Base-by-base conservation (phyloP, 2,113 vertebrate genomes). In the Ptilorrhoa leucosticta region DNA sequence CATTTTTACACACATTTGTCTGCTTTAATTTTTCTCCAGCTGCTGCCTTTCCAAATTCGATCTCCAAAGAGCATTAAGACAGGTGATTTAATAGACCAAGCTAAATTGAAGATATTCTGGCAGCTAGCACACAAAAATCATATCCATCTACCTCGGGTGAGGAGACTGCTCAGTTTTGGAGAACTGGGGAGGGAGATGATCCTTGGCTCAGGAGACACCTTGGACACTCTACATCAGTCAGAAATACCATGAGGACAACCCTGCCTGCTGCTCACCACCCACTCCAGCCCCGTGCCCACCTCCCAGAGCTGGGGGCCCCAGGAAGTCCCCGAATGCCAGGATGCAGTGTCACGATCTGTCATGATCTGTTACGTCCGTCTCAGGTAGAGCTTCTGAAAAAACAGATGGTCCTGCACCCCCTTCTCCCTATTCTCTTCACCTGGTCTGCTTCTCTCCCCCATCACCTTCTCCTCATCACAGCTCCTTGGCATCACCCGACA, bases 41-140 rank as follows among this genome's bases (percentile, higher is more conserved):
- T 95, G 92, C 77, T 94, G 85, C 91, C 54, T 92, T 95, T 96
- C 89, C 70, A 90, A 84, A 92, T 97, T 80, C 87, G 76, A 95
- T 79, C 75, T 93, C 87, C 79, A 94, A 88, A 64, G 13, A 88
- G 27, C 54, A 40, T 20, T 13, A 7, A 92, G 92, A 70, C 72
- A 92, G 82, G 89, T 87, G 84, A 93, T 93, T 92, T 93, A 94
- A 87, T 11, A 73, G 87, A 63, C 54, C 17, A 31, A 83, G 39
- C 53, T 81, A 90, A 95, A 95, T 18, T 37, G 53, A 83, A 95
- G 51, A 2, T 8, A 45, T 39, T 68, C 50, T n/a, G 51, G 77
- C 91, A 94, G 85, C 39, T 42, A 84, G 47, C 3, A 2, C 84
- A 44, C 39, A 80, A 68, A 68, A 86, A 51, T 13, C 1, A 73